Base-by-base conservation (phyloP, 1,140 invertebrate species). In the Bradysia coprophila region DNA sequence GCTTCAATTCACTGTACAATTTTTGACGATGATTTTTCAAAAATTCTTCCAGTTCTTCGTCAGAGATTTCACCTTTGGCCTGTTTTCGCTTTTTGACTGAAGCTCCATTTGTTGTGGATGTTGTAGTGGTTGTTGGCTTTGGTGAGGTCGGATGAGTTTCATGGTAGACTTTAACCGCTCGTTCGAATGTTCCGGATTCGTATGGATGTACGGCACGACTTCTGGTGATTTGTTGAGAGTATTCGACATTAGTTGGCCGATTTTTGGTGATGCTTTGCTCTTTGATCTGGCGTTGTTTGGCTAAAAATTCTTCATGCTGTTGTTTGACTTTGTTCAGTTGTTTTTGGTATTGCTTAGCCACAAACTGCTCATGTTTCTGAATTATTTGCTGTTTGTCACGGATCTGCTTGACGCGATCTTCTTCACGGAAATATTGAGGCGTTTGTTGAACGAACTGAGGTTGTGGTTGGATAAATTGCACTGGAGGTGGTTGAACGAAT, bases 271-370 rank as follows among this genome's bases (percentile, higher is more conserved):
- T 39, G 21, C 38, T 39, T 41, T 69, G 67, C 43, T 68, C 55
- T 45, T 69, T 62, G 49, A 72, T 70, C 19, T 66, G 68, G n/a
- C 69, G 66, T 53, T 77, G 75, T 48, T 72, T 69, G 44, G 58
- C 62, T 0, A 75, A 38, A 48, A 75, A 77, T 33, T 75, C 72
- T 47, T 72, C 66, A 48, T 76, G 74, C 40, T 75, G 60, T 48
- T 71, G 65, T 45, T 73, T 67, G 2, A 74, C 75, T 55, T 76
- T 76, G 47, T 75, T 68, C 49, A 74, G 66, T 39, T 73, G 71
- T 50, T 76, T 76, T 50, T 76, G 71, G 46, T 76, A 75, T 50
- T 76, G 72, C 53, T 72, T 76, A 48, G 76, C 70, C 15, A 76
- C 69, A 48, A 75, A 77, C 45, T 75, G 70, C 51, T 76, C 73